Conservation (phyloP, 2,888 invertebrate genomes). For the Blomia tropicalis region DNA sequence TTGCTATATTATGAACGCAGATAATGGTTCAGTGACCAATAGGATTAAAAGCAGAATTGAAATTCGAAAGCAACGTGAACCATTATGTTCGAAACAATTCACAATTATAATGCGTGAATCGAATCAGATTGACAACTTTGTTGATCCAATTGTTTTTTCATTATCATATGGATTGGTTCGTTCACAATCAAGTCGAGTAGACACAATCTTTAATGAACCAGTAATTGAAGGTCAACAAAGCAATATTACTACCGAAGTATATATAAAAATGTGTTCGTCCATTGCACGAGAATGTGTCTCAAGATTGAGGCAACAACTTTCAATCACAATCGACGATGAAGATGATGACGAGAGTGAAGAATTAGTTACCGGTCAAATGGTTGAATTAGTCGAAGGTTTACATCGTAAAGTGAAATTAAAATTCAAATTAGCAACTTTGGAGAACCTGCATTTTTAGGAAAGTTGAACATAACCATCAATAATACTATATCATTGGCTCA, state of each 20-base stretch:
- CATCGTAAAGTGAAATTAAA: neutral
- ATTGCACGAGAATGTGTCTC: slow-evolving; percentile 5
- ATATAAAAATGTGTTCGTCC: neutral
- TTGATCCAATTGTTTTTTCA: neutral
- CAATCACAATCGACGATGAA: neutral
- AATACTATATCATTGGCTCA: neutral
- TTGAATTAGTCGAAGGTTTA: neutral
- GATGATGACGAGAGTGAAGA: neutral
- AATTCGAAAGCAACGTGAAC: neutral
- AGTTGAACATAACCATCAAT: neutral
- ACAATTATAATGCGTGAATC: neutral
- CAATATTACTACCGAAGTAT: slow-evolving; percentile 1
- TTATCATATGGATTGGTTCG: neutral
- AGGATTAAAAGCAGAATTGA: neutral
- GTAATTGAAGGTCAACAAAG: neutral
- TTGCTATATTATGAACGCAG: neutral
- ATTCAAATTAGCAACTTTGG: neutral
- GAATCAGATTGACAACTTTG: neutral
- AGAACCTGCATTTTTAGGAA: neutral
- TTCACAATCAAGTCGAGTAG: neutral
- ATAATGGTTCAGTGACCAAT: neutral
- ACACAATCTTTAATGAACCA: neutral
- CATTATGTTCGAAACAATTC: neutral
- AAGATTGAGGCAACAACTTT: neutral
- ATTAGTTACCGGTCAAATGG: neutral